These are phyloP conservation scores for Achroia grisella DNA, from an alignment of 1,140 invertebrate genomes.

Conservation along the genomic window DNA sequence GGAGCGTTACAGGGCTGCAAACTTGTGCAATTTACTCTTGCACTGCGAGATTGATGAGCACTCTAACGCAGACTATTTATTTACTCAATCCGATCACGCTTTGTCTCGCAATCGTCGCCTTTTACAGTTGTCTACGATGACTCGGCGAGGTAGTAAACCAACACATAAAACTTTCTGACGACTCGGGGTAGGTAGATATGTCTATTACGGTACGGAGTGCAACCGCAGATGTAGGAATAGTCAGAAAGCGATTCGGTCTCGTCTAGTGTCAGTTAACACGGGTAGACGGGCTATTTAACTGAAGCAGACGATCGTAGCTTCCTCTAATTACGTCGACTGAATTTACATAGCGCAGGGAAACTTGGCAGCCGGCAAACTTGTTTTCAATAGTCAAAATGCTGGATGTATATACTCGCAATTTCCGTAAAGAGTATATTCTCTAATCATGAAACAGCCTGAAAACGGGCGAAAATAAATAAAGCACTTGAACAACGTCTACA, in stretches of 20 bases:
- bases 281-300: slow-evolving; percentile 24
- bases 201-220: slow-evolving; percentile 14
- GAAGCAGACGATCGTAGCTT: slow-evolving; percentile 30
- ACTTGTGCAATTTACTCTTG: slow-evolving; percentile 57
- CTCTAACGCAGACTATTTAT: slow-evolving; percentile 56
- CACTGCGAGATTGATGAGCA: slow-evolving; percentile 58
- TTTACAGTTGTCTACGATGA: slow-evolving; percentile 44
- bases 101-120: slow-evolving; percentile 54
- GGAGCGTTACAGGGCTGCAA: slow-evolving; percentile 22
- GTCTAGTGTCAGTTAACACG: slow-evolving; percentile 26
- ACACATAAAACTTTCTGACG: slow-evolving; percentile 41
- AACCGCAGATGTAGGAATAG: slow-evolving; percentile 20
- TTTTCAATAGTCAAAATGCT: slow-evolving; percentile 19
- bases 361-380: slow-evolving; percentile 36
- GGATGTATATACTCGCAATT: slow-evolving; percentile 4
- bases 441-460: slow-evolving; percentile 8
- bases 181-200: slow-evolving; percentile 14
- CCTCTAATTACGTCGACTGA: slow-evolving; percentile 37
- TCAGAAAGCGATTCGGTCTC: slow-evolving; percentile 22
- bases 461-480: background rate
- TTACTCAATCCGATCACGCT: slow-evolving; percentile 63
- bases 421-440: slow-evolving; percentile 1
- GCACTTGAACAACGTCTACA: no score
- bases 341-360: slow-evolving; percentile 42
- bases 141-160: slow-evolving; percentile 31